These are phyloP conservation scores for Noctua janthe DNA, from an alignment of 2,888 invertebrate species.

Conservation along the genomic window DNA sequence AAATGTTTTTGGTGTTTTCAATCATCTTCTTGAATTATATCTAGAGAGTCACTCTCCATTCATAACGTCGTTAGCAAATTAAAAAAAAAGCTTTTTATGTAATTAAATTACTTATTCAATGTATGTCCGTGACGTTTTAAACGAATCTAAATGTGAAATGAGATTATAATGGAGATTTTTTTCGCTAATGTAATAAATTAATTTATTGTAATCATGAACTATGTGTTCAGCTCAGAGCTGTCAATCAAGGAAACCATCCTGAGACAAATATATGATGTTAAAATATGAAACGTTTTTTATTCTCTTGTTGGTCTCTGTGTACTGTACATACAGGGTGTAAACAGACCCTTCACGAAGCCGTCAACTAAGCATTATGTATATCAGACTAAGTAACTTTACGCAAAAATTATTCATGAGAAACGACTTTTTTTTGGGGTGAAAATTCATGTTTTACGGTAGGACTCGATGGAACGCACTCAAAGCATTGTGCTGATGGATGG, in stretches of 20 bases:
- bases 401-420: too few species aligned
- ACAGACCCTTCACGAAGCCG: too few species aligned
- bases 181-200: constrained; percentile 62
- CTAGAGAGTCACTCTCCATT: constrained; percentile 66
- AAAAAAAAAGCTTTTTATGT: constrained; percentile 71
- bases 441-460: too few species aligned
- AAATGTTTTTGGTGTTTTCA: constrained; percentile 56
- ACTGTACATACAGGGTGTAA: not conserved
- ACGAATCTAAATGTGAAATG: constrained; percentile 71
- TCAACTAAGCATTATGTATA: too few species aligned
- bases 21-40: constrained; percentile 49
- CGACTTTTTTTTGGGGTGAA: too few species aligned
- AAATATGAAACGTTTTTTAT: constrained; percentile 55
- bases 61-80: constrained; percentile 62
- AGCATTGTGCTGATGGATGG: too few species aligned
- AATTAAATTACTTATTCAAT: constrained; percentile 73
- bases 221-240: constrained; percentile 85
- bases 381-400: too few species aligned
- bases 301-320: not conserved
- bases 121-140: constrained; percentile 76
- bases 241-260: constrained; percentile 71
- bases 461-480: too few species aligned
- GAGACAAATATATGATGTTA: constrained; percentile 80
- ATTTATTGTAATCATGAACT: constrained; percentile 66
- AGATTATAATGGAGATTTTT: constrained; percentile 62